Base-by-base conservation (phyloP, 2,888 invertebrate genomes). In the Rutpela maculata region DNA sequence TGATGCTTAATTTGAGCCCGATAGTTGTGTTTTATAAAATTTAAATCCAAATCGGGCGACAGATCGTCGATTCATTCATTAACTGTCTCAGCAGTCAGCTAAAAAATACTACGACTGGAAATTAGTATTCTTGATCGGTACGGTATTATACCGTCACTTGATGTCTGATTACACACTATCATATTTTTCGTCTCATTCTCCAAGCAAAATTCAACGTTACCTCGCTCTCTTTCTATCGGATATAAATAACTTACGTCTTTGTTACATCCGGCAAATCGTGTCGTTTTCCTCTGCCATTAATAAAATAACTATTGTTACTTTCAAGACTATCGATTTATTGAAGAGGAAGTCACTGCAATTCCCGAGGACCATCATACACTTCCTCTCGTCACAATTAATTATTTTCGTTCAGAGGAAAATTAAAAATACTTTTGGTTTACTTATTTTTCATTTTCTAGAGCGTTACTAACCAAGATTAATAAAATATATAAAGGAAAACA, bases 111-210 rank as follows among this genome's bases (percentile, higher is more conserved):
- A 75, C 75, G 69, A 73, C 72, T 67, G 57, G 43, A 75, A 83
- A 88, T 88, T 88, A 87, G 88, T 89, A 89, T 89, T 88, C 89
- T 80, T 82, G 81, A 84, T 85, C 81, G 80, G 87, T 87, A 81
- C 84, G 83, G 83, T 86, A 86, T 86, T 86, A 86, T 87, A 84
- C 87, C 87, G 87, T 87, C 87, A 87, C 87, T 85, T 86, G 88
- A 88, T 88, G 88, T 88, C 88, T 88, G 89, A 89, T 89, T 89
- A 89, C 88, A 89, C 88, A 89, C 89, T 89, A 89, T 89, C 89
- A 89, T 89, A 89, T 88, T 89, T 89, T 89, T 88, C 85, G 85
- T 89, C 88, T 87, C 86, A 82, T 81, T 89, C 83, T 79, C 80
- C 74, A 76, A 80, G 83, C 80, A 76, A 81, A 79, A 81, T 74